Conservation (phyloP, 2,888 invertebrate species). For the Allacma fusca region DNA sequence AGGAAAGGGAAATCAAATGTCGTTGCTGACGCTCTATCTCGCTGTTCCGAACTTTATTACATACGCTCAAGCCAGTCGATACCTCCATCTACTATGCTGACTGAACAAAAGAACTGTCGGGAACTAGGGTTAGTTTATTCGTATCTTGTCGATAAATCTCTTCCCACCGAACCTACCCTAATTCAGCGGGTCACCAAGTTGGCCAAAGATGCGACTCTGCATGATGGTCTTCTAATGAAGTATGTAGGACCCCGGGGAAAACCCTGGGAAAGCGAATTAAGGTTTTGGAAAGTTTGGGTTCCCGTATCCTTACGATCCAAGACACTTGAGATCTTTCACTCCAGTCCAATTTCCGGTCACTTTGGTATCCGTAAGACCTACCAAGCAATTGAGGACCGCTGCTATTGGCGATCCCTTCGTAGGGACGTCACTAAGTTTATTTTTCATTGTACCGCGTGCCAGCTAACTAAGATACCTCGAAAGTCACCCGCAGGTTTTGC, state of each 20-base stretch:
- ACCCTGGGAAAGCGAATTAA: slow-evolving; percentile 47
- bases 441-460: slow-evolving; percentile 45
- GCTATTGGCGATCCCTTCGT: slow-evolving; percentile 46
- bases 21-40: slow-evolving; percentile 64
- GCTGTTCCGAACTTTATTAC: slow-evolving; percentile 55
- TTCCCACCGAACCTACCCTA: background rate
- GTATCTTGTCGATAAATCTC: background rate
- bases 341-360: slow-evolving; percentile 41
- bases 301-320: slow-evolving; percentile 41
- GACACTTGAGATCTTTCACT: too few relatives aligned
- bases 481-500: slow-evolving; percentile 2
- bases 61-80: background rate
- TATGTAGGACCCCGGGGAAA: slow-evolving; percentile 43
- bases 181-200: background rate
- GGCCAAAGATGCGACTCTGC: background rate
- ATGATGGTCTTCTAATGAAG: slow-evolving; percentile 12
- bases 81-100: background rate
- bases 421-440: slow-evolving; percentile 45
- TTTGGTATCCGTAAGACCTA: slow-evolving; percentile 51
- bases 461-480: slow-evolving; percentile 29
- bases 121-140: background rate
- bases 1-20: too few relatives aligned
- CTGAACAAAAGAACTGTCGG: background rate
- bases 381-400: slow-evolving; percentile 43
- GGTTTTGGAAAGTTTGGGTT: slow-evolving; percentile 45